Conservation (phyloP, 2,797 vertebrate genomes). For the Bovichtus diacanthus region DNA sequence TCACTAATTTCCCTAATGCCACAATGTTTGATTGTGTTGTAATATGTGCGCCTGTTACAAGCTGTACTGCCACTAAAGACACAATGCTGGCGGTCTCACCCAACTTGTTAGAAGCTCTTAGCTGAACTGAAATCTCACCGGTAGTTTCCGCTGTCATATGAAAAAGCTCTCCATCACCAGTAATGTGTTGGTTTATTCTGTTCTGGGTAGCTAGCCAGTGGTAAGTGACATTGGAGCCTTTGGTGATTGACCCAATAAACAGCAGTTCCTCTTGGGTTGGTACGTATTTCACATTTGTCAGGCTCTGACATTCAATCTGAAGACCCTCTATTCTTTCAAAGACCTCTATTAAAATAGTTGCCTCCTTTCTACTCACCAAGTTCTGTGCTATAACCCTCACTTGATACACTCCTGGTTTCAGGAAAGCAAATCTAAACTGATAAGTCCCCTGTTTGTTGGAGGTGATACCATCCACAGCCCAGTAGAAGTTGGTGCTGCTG, state of each 20-base stretch:
- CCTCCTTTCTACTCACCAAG: constrained; percentile 70
- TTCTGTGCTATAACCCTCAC: constrained; percentile 79
- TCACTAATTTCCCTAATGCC: constrained; percentile 67
- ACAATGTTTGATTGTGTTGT: constrained; percentile 46
- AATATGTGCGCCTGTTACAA: constrained; percentile 63
- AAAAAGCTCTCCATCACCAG: constrained; percentile 61
- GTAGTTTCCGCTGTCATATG: constrained; percentile 62
- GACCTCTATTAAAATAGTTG: constrained; percentile 72
- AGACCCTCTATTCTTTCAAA: constrained; percentile 81
- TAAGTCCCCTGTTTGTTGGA: constrained; percentile 58
- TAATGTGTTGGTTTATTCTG: constrained; percentile 23
- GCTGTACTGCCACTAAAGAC: constrained; percentile 75
- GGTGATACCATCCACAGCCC: constrained; percentile 75
- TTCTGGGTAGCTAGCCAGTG: constrained; percentile 74
- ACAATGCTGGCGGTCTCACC: constrained; percentile 58
- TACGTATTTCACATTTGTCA: constrained; percentile 71
- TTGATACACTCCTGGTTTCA: constrained; percentile 74
- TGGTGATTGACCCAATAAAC: constrained; percentile 69
- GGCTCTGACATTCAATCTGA: constrained; percentile 67
- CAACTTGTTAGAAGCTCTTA: constrained; percentile 82
- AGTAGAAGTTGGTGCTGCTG: constrained; percentile 75
- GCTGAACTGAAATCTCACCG: constrained; percentile 71
- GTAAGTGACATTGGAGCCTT: constrained; percentile 83
- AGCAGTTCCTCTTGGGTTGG: constrained; percentile 70
- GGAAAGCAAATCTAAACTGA: constrained; percentile 76